Base-by-base conservation (phyloP, 2,888 invertebrate species). In the Toxonevra muliebris region DNA sequence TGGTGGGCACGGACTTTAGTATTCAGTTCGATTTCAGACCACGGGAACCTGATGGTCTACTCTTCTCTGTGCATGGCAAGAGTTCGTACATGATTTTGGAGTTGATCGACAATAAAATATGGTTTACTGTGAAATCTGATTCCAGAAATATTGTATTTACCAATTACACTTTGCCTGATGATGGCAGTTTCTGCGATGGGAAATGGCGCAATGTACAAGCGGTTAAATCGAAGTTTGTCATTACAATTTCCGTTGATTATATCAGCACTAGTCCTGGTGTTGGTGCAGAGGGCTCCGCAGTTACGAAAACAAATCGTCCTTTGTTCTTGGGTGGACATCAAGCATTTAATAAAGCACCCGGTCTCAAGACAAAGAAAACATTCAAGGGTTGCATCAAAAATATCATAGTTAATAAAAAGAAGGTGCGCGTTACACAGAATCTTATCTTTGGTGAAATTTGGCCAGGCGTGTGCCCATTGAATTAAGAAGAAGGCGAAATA, bases 261-360 rank as follows among this genome's bases (percentile, higher is more conserved):
- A 88, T 90, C 66, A 90, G 90, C 79, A 90, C 91, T 0, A 88
- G 90, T 72, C 91, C 94, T 0, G 92, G 91, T 2, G 88, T 93
- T 43, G 93, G 93, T 7, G 84, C 82, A 41, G 88, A 88, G 20
- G 88, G 88, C 17, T 87, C 89, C 20, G 87, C 89, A 0, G 89
- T 90, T 0, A 93, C 95, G 0, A 91, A 93, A 77, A 95, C 96
- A 0, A 90, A 90, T 41, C 91, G 95, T 70, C 93, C 96, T 0
- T 87, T 98, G 43, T 98, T 93, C 85, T 88, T 98, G 77, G 98
- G 98, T 19, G 97, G 97, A 0, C 93, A 96, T 84, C 91, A 92
- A 1, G 86, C 88, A 65, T 81, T 86, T 67, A 75, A 80, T 62
- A 84, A 82, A 74, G 81, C 82, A 8, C 86, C 90, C 42, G 96